phyloP scores from a whole-genome alignment of 2,113 vertebrate species.

The Octodon degus region DNA sequence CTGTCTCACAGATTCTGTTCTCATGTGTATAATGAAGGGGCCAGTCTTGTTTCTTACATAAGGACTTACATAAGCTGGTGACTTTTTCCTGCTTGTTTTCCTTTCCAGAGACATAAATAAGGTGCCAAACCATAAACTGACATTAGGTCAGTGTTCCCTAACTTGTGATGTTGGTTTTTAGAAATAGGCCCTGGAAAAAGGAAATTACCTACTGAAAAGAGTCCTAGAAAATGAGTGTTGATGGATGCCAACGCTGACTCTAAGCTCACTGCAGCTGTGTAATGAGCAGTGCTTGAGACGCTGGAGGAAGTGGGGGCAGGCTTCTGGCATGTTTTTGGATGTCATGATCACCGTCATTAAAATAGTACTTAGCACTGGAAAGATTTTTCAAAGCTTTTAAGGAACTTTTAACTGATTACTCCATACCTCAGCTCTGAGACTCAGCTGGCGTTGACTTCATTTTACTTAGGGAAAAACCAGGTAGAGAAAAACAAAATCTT shows the following conservation, averaged over 20 bases:
- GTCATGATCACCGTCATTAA: conserved; percentile 25
- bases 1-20: conserved; percentile 17
- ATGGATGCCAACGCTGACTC: conserved; percentile 40
- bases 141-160: conserved; percentile 59
- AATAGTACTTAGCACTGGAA: neutral
- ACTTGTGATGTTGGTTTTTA: conserved; percentile 67
- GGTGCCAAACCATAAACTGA: conserved; percentile 69
- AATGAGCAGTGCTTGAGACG: conserved; percentile 18
- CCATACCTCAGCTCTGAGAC: neutral
- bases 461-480: neutral
- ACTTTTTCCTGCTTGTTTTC: neutral
- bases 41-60: conserved; percentile 12
- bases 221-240: conserved; percentile 63
- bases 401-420: conserved; percentile 3
- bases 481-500: neutral
- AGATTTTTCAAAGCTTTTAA: conserved; percentile 49
- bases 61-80: conserved; percentile 50
- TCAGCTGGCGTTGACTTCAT: neutral
- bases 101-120: conserved; percentile 46
- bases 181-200: conserved; percentile 74
- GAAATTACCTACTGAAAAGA: conserved; percentile 74
- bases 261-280: neutral
- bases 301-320: neutral
- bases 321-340: conserved; percentile 39
- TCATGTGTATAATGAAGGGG: neutral